phyloP scores from a whole-genome alignment of 2,888 invertebrate species.

The Sinotaia quadrata region DNA sequence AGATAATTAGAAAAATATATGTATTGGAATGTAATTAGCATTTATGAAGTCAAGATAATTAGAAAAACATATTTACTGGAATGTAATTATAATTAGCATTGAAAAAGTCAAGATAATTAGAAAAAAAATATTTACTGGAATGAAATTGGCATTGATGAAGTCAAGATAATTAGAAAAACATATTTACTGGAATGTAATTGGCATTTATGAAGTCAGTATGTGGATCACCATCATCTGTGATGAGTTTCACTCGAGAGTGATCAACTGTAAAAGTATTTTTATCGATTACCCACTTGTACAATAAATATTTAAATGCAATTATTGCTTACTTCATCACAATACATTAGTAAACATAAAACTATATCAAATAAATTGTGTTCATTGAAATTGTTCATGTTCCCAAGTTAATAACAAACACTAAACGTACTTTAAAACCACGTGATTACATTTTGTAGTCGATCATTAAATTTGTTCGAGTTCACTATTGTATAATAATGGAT shows the following conservation, averaged over 20 bases:
- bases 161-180: neutral
- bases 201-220: conserved; percentile 84
- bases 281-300: too few species aligned
- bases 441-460: too few species aligned
- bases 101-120: neutral
- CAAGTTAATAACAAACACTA: too few species aligned
- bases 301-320: neutral
- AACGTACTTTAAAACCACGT: too few species aligned
- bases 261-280: conserved; percentile 75
- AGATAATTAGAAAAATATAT: too few species aligned
- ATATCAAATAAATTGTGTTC: too few species aligned
- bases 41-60: neutral
- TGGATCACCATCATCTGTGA: conserved; percentile 75
- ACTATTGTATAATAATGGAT: too few species aligned
- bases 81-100: neutral
- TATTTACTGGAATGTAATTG: conserved; percentile 81
- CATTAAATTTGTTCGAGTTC: too few species aligned
- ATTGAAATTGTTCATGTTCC: too few species aligned
- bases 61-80: neutral
- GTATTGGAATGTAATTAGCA: neutral
- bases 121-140: neutral
- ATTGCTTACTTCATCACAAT: neutral
- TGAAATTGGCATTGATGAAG: neutral
- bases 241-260: conserved; percentile 78
- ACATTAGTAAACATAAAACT: neutral